Evolutionary conservation across 1,140 invertebrate genomes (phyloP), one percentile per base, ranked within the genome.

Genomic region (Nylanderia fulva): DNA sequence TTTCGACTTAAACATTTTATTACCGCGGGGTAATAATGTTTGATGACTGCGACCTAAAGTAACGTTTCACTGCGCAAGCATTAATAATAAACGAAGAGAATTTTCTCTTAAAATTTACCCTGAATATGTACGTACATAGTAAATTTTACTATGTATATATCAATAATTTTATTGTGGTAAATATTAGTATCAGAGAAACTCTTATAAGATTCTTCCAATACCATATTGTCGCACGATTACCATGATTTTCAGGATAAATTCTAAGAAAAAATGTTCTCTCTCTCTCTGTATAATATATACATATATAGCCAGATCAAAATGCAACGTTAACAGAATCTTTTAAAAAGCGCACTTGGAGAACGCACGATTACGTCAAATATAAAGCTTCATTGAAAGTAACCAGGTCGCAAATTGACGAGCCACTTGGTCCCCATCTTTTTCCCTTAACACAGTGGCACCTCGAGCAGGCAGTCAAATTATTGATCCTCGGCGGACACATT

Each of bases 381-480:
- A 84, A 86, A 42, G 76, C 86, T 88, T 92, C 87, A 90, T 91
- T 91, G 91, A 93, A 92, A 93, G 91, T 90, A 92, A 91, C 85
- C 88, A 83, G 87, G 87, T 90, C 90, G 88, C 87, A 91, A 92
- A 92, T 92, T 92, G 86, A 80, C 61, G 83, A 76, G 74, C 71
- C n/a, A n/a, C 15, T 24, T 29, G 13, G 6, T 9, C 42, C 54
- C 60, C 29, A 45, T n/a, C 39, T 83, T 74, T 61, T 56, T 84
- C 83, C 56, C 58, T 48, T 15, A 18, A 0, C 63, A 54, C 66
- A 39, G 48, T 71, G 83, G 74, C 33, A 61, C n/a, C 56, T 68
- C 29, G 24, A 66, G 66, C 56, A 45, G 24, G 54, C 42, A 69
- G 88, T 54, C 68, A 91, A 91, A 91, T 89, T 91, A 91, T 91